A percentile compares a stretch with the other conserved stretches of the same genome.
Conservation (phyloP, 2,888 invertebrate genomes). For the Lasioglossum zephyrum region DNA sequence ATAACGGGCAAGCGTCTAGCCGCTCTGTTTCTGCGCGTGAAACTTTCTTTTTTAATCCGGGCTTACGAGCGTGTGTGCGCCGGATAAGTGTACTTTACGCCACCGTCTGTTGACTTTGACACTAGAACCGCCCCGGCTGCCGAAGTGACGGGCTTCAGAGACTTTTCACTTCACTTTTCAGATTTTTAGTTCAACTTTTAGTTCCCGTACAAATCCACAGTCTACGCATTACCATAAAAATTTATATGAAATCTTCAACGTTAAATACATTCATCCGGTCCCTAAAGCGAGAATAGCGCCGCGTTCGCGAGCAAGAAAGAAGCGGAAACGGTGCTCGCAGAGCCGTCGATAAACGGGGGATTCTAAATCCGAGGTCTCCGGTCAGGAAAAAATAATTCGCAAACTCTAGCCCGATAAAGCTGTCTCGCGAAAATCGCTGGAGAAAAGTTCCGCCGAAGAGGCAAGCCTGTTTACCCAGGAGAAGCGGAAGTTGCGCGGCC, state of each 20-base stretch:
- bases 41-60: background rate
- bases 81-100: background rate
- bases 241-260: background rate
- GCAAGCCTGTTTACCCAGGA: background rate
- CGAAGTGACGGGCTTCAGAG: background rate
- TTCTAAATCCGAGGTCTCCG: background rate
- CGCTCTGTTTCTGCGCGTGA: background rate
- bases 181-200: background rate
- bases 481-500: background rate
- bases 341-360: background rate
- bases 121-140: background rate
- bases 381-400: constrained; percentile 3
- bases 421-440: background rate
- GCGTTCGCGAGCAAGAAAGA: background rate
- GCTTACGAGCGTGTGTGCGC: background rate
- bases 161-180: background rate
- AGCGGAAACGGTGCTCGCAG: background rate
- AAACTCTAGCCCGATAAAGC: background rate
- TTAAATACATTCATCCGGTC: background rate
- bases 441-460: background rate
- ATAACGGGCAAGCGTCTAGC: background rate
- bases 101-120: background rate
- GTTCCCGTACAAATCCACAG: background rate
- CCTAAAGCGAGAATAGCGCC: background rate
- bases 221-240: background rate